Conservation (phyloP, 2,888 invertebrate species). For the Troides aeacus region DNA sequence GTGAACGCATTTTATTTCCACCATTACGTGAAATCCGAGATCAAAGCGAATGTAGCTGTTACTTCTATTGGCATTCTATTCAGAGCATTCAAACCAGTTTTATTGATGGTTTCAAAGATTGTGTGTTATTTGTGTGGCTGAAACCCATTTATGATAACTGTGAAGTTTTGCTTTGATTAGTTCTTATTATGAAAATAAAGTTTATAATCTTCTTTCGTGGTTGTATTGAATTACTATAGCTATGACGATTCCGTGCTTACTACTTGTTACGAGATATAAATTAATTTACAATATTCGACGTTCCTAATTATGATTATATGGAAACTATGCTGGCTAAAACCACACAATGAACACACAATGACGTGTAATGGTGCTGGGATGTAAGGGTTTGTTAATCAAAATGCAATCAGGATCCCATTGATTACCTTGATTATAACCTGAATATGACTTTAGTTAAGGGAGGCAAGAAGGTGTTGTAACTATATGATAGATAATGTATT, state of each 20-base stretch:
- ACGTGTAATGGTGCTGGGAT: background rate
- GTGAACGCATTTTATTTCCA: conserved; percentile 26
- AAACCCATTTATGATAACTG: background rate
- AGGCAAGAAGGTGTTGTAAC: background rate
- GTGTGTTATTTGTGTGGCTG: conserved; percentile 11
- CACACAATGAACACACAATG: background rate
- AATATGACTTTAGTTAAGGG: background rate
- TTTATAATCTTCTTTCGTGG: no score
- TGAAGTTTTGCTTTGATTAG: background rate
- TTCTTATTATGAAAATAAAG: background rate
- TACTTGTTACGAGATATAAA: no score
- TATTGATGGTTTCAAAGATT: conserved; percentile 27
- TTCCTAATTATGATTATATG: background rate
- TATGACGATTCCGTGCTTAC: no score
- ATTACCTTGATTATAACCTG: background rate
- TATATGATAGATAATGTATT: background rate
- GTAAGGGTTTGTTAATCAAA: background rate
- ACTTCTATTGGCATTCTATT: conserved; percentile 29
- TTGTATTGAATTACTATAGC: no score
- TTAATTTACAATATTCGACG: no score
- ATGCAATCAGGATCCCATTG: background rate
- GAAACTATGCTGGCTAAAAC: background rate
- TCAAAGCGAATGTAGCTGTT: conserved; percentile 26
- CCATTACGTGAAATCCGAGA: conserved; percentile 28
- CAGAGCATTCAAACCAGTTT: conserved; percentile 26